Evolutionary conservation across 2,797 vertebrate genomes (phyloP).

Genomic region (Pseudochirops corinnae): DNA sequence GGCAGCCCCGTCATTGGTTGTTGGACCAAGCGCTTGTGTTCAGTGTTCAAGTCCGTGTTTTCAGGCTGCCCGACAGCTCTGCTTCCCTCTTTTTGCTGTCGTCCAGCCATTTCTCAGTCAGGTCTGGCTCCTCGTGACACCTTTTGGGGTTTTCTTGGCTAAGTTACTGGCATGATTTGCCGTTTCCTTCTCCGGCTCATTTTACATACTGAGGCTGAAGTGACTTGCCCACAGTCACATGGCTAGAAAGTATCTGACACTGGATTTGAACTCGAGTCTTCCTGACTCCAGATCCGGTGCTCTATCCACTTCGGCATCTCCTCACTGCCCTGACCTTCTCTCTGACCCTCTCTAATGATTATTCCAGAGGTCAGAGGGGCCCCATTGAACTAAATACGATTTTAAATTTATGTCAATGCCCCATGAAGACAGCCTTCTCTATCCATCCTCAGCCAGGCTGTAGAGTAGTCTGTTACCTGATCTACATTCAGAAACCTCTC

Average conservation of each 20-base stretch:
- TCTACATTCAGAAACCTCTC: not conserved
- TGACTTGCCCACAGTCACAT: not conserved
- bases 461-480: not conserved
- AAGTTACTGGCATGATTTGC: not conserved
- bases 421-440: not conserved
- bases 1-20: not conserved
- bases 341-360: not conserved
- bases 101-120: not conserved
- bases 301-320: not conserved
- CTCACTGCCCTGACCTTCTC: not conserved
- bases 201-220: not conserved
- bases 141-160: not conserved
- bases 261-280: not conserved
- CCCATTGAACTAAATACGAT: not conserved
- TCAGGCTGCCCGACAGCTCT: not conserved
- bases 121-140: not conserved
- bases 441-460: not conserved
- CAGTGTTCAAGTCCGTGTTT: not conserved
- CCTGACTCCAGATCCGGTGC: not conserved
- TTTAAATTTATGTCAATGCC: not conserved
- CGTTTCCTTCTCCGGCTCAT: not conserved
- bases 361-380: not conserved
- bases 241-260: not conserved
- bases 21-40: not conserved
- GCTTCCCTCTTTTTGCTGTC: not conserved